phyloP scores from a whole-genome alignment of 2,113 vertebrate genomes.

The Butastur rufipennis region DNA sequence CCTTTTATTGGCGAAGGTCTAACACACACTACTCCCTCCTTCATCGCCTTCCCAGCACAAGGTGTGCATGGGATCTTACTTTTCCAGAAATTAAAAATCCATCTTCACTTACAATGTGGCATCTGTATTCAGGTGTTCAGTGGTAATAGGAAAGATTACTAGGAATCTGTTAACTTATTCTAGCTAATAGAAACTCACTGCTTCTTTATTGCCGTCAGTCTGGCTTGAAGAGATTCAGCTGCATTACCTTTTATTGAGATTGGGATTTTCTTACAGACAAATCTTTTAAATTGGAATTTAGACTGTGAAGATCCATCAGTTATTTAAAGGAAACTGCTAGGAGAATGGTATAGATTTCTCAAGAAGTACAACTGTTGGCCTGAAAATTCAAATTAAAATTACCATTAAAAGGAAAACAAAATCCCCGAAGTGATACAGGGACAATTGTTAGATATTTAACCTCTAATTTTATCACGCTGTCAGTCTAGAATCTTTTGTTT shows the following conservation, averaged over 20 bases:
- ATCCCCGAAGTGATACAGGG: not conserved
- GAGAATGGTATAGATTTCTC: conserved; percentile 16
- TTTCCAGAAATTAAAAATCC: not conserved
- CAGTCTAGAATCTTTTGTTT: not conserved
- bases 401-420: not conserved
- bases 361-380: not conserved
- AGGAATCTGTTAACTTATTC: not conserved
- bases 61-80: not conserved
- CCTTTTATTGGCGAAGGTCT: conserved; percentile 5
- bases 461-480: not conserved
- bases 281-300: conserved; percentile 43
- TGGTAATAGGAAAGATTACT: not conserved
- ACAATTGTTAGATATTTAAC: not conserved
- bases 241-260: conserved; percentile 1
- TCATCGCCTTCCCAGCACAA: not conserved
- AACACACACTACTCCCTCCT: not conserved
- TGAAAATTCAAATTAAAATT: conserved; percentile 5
- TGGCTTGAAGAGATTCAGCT: not conserved
- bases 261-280: conserved; percentile 28
- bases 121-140: not conserved
- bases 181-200: not conserved
- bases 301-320: conserved; percentile 16
- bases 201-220: not conserved
- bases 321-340: conserved; percentile 25
- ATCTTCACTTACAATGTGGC: not conserved